These are phyloP conservation scores for Epirrhoe tristata DNA, from an alignment of 2,888 invertebrate species.

Conservation along the genomic window DNA sequence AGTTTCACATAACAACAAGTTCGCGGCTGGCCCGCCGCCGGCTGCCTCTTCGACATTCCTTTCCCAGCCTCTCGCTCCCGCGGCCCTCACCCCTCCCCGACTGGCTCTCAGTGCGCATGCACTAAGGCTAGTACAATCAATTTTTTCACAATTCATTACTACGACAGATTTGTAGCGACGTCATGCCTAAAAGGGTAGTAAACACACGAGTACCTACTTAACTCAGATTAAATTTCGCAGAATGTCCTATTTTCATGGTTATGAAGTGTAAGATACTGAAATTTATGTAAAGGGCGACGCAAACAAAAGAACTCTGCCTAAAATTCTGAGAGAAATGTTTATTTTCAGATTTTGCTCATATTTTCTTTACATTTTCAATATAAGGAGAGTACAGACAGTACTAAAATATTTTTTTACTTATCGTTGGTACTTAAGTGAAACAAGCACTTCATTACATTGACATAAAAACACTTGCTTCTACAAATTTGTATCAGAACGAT, in stretches of 20 bases:
- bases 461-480: not conserved
- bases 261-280: no score
- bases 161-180: conserved; percentile 27
- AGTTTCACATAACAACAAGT: conserved; percentile 81
- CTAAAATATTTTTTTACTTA: no score
- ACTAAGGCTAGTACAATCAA: conserved; percentile 66
- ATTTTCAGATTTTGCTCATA: no score
- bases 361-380: no score
- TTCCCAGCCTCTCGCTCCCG: conserved; percentile 67
- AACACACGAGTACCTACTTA: not conserved
- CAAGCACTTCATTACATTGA: no score
- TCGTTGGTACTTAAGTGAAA: no score
- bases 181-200: conserved; percentile 18
- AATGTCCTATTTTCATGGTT: not conserved
- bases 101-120: conserved; percentile 78
- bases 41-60: conserved; percentile 82
- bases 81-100: conserved; percentile 54
- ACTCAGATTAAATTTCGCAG: not conserved
- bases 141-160: conserved; percentile 53
- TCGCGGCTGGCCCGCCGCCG: conserved; percentile 68
- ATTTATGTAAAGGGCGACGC: no score
- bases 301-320: no score
- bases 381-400: no score
- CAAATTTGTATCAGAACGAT: not conserved
- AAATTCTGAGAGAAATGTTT: no score